phyloP scores from a whole-genome alignment of 2,113 vertebrate species.

The Lepisosteus osseus region DNA sequence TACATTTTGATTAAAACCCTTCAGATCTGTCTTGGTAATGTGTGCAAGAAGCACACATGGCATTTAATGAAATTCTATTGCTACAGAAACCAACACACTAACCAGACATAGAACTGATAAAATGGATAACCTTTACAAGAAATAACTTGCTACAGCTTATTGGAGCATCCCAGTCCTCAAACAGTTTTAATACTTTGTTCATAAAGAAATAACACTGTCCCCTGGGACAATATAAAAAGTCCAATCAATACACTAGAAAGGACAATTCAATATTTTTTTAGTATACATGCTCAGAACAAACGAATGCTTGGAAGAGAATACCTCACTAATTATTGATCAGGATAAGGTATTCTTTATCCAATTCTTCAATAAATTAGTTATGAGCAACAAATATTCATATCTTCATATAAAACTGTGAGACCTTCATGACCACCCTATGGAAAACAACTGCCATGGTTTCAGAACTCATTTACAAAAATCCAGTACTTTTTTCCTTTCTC shows the following conservation, averaged over 20 bases:
- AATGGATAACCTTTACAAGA: conserved; percentile 2
- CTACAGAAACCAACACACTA: neutral
- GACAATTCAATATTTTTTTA: conserved; percentile 13
- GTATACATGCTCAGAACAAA: conserved; percentile 18
- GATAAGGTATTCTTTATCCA: conserved; percentile 17
- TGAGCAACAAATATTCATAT: conserved; percentile 10
- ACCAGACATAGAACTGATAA: neutral
- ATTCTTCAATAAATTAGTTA: conserved; percentile 12
- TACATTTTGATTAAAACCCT: conserved; percentile 2
- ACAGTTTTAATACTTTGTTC: neutral
- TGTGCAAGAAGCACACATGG: neutral
- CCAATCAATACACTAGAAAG: conserved; percentile 17
- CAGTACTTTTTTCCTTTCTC: neutral
- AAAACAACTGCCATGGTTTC: neutral
- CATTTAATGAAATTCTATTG: neutral
- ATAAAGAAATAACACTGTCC: conserved; percentile 12
- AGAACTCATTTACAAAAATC: neutral
- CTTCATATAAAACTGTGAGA: neutral
- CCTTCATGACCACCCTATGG: neutral
- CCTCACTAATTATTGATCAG: conserved; percentile 15
- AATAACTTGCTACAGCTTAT: conserved; percentile 1
- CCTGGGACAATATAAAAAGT: conserved; percentile 9
- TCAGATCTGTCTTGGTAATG: neutral
- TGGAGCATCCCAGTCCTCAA: conserved; percentile 1
- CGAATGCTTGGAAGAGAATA: neutral